phyloP scores from a whole-genome alignment of 2,888 invertebrate species.

The Euclidia mi region DNA sequence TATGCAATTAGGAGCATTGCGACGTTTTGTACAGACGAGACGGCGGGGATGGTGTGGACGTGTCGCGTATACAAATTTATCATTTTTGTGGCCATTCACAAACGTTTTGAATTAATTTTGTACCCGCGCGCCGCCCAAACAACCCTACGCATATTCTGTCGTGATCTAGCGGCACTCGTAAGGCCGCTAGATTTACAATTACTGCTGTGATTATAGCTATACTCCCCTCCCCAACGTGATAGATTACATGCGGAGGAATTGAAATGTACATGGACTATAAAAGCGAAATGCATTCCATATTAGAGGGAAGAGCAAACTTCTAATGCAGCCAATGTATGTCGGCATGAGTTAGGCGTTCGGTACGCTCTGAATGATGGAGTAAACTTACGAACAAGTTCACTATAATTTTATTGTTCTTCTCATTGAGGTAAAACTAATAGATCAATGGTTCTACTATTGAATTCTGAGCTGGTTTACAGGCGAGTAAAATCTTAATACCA shows the following conservation, averaged over 20 bases:
- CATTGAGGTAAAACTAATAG: too few species aligned
- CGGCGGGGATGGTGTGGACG: conserved; percentile 69
- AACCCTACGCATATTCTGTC: conserved; percentile 40
- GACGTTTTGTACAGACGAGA: conserved; percentile 77
- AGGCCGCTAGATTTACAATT: conserved; percentile 42
- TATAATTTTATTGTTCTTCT: neutral
- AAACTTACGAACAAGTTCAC: neutral
- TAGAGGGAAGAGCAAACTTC: conserved; percentile 50
- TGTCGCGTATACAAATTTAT: conserved; percentile 81
- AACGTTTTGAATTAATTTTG: conserved; percentile 60
- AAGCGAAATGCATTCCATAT: conserved; percentile 43
- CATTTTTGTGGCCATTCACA: conserved; percentile 68
- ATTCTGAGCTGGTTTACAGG: neutral
- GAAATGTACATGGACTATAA: conserved; percentile 44
- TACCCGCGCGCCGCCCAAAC: conserved; percentile 32
- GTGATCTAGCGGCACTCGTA: conserved; percentile 45
- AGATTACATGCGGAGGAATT: conserved; percentile 27
- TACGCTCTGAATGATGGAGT: conserved; percentile 26
- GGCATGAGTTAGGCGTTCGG: conserved; percentile 38
- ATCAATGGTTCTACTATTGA: too few species aligned
- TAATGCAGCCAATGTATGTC: conserved; percentile 45
- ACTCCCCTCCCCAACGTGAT: conserved; percentile 11
- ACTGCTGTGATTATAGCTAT: conserved; percentile 35
- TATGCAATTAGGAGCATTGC: conserved; percentile 82
- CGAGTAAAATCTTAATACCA: neutral